Evolutionary conservation across 2,888 invertebrate genomes (phyloP).

Genomic region (Leptinotarsa rubiginosa): DNA sequence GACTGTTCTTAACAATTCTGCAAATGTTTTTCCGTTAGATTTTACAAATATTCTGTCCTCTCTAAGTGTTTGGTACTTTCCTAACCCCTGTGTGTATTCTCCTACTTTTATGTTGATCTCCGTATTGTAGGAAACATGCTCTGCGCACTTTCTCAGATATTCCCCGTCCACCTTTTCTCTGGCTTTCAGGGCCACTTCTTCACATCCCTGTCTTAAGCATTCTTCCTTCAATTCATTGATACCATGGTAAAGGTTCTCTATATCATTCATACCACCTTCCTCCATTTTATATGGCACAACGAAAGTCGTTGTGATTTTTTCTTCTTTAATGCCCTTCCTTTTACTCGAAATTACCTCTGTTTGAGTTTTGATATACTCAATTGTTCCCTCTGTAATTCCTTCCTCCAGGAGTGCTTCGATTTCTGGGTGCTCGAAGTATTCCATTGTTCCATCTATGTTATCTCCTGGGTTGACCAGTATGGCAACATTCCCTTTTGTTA

Average conservation of each 20-base stretch:
- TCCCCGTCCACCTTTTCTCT: neutral
- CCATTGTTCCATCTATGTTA: neutral
- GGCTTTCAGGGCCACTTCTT: neutral
- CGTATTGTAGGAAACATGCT: conserved; percentile 12
- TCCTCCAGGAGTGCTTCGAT: conserved; percentile 2
- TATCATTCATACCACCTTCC: neutral
- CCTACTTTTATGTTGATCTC: conserved; percentile 5
- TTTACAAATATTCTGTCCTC: conserved; percentile 7
- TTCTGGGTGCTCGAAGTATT: conserved; percentile 1
- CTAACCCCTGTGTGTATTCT: neutral
- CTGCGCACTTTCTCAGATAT: conserved; percentile 5
- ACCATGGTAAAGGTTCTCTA: neutral
- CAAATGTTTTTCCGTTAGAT: conserved; percentile 3
- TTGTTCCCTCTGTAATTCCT: neutral
- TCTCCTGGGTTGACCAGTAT: neutral
- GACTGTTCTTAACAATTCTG: neutral
- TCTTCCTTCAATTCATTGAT: neutral
- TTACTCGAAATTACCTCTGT: conserved; percentile 9
- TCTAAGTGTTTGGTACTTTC: neutral
- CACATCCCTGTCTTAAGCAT: neutral
- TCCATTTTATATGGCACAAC: conserved; percentile 13
- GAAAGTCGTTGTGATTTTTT: neutral
- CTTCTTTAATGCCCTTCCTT: neutral
- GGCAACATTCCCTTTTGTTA: neutral
- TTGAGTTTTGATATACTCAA: conserved; percentile 6